These are phyloP conservation scores for Macrosteles quadrilineatus DNA, from an alignment of 1,140 invertebrate genomes.

Conservation along the genomic window DNA sequence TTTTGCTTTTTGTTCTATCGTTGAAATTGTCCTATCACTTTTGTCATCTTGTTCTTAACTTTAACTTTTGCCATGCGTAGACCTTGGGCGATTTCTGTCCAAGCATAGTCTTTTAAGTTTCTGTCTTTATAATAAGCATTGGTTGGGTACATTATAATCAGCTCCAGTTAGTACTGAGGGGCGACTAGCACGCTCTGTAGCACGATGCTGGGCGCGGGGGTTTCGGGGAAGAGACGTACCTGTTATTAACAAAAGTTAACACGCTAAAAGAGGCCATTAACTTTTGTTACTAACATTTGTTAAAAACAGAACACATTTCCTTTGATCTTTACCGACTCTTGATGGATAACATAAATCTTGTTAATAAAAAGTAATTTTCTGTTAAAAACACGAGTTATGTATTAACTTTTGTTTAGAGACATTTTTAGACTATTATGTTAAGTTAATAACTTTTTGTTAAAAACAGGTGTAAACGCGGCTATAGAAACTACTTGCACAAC, in stretches of 20 bases:
- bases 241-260: too few species aligned
- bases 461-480: not conserved
- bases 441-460: not conserved
- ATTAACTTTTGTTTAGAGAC: conserved; percentile 14
- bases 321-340: too few species aligned
- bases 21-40: conserved; percentile 2
- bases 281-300: too few species aligned
- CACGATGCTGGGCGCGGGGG: conserved; percentile 1
- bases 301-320: too few species aligned
- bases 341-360: too few species aligned
- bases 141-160: too few species aligned
- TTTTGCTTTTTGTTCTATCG: not conserved
- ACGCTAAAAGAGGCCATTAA: too few species aligned
- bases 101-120: too few species aligned
- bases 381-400: conserved; percentile 20
- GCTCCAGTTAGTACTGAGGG: too few species aligned
- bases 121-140: not conserved
- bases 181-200: too few species aligned
- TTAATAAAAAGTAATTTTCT: conserved; percentile 6
- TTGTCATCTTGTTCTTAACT: not conserved
- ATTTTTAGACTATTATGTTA: conserved; percentile 6
- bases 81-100: not conserved
- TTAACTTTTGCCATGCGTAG: conserved; percentile 1
- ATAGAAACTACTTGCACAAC: too few species aligned
- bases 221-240: conserved; percentile 6